These are phyloP conservation scores for Drosophila yooni DNA, from an alignment of 2,888 invertebrate species.

Conservation along the genomic window DNA sequence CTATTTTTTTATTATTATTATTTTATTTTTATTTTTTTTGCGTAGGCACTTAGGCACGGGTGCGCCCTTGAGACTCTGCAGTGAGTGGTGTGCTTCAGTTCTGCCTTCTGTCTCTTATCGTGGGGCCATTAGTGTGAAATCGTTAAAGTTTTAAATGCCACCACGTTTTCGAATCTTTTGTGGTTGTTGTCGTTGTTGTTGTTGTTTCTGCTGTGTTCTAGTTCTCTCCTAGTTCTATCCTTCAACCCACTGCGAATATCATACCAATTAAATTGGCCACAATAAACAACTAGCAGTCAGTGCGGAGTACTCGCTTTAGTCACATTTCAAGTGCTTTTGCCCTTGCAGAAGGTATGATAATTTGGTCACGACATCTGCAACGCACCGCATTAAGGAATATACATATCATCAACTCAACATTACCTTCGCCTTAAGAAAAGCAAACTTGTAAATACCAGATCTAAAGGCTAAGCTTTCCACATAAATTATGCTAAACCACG, in stretches of 20 bases:
- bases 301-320: constrained; percentile 50
- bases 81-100: constrained; percentile 4
- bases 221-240: constrained; percentile 27
- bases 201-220: constrained; percentile 32
- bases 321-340: constrained; percentile 50
- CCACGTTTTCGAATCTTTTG: constrained; percentile 62
- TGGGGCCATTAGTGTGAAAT: constrained; percentile 76
- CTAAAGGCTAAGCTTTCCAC: background rate
- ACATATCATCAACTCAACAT: background rate
- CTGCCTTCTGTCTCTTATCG: constrained; percentile 53
- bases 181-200: constrained; percentile 4
- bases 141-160: constrained; percentile 78
- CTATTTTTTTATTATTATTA: constrained; percentile 4
- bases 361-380: constrained; percentile 5
- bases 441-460: background rate
- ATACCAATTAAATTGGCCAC: constrained; percentile 71
- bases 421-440: background rate
- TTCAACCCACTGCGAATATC: constrained; percentile 56
- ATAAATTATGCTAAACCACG: background rate
- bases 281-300: constrained; percentile 36
- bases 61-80: constrained; percentile 42
- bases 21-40: constrained; percentile 36
- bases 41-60: constrained; percentile 54
- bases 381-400: background rate
- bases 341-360: constrained; percentile 3